Percentiles rank a stretch among this genome's conserved stretches.
Conservation (phyloP, 2,888 invertebrate genomes). For the Aphrophora alni region DNA sequence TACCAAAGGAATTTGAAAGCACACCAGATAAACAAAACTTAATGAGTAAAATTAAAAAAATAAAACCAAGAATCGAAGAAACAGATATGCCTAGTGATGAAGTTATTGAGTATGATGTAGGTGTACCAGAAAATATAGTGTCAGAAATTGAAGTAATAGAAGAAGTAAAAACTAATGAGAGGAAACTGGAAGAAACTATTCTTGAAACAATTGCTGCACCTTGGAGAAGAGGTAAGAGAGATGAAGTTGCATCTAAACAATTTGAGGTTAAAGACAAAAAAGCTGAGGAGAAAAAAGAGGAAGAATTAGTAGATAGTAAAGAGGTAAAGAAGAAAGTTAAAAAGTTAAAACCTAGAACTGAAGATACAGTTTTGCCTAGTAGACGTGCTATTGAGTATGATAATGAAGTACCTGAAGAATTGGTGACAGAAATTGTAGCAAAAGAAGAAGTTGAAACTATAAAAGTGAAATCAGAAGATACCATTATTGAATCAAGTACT, state of each 20-base stretch:
- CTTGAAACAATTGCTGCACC: background rate
- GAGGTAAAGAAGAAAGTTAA: background rate
- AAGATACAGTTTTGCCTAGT: background rate
- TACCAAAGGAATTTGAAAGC: constrained; percentile 48
- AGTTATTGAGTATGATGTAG: background rate
- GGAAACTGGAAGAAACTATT: background rate
- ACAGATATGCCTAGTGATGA: background rate
- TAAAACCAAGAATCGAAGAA: constrained; percentile 23
- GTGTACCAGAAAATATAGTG: background rate
- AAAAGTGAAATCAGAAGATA: background rate
- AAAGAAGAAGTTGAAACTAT: background rate
- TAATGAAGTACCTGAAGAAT: background rate
- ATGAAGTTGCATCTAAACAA: background rate
- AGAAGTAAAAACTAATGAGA: background rate
- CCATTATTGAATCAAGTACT: background rate
- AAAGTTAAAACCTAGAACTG: constrained; percentile 24
- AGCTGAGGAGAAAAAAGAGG: background rate
- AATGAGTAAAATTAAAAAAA: constrained; percentile 35
- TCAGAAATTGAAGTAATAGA: background rate
- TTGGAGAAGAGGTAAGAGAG: constrained; percentile 20
- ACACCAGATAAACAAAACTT: constrained; percentile 36
- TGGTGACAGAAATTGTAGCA: background rate
- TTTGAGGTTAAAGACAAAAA: background rate
- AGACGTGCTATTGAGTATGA: background rate
- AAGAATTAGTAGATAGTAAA: background rate